Evolutionary conservation across 2,113 vertebrate genomes (phyloP).

Genomic region (Scortum barcoo): DNA sequence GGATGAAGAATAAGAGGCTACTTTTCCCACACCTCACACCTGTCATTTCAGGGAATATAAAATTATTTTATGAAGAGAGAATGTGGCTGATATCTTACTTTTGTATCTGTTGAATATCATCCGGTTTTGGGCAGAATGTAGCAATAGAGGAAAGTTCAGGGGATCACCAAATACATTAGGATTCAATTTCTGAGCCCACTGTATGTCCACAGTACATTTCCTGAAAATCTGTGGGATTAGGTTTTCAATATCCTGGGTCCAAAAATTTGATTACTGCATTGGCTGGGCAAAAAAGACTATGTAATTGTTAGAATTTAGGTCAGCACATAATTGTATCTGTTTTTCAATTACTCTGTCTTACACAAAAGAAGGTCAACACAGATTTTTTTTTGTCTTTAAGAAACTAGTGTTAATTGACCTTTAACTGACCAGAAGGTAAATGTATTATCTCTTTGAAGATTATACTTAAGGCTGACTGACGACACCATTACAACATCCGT

Average conservation of each 20-base stretch:
- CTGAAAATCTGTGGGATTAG: neutral
- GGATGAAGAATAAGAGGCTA: neutral
- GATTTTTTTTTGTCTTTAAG: neutral
- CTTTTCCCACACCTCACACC: neutral
- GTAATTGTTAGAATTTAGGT: constrained; percentile 23
- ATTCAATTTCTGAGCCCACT: neutral
- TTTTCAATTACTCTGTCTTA: constrained; percentile 24
- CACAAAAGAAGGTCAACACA: constrained; percentile 6
- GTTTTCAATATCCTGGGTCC: neutral
- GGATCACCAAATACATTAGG: neutral
- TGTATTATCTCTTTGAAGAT: neutral
- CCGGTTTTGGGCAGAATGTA: neutral
- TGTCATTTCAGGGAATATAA: neutral
- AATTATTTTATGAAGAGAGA: neutral
- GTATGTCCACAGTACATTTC: neutral
- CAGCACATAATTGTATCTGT: constrained; percentile 10
- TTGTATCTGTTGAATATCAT: neutral
- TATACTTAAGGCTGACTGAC: neutral
- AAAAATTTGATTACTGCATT: neutral
- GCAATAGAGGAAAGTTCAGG: neutral
- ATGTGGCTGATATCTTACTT: neutral
- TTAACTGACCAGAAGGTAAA: neutral
- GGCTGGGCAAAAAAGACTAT: neutral
- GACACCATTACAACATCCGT: constrained; percentile 5
- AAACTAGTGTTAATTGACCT: neutral